A percentile compares a stretch with the other conserved stretches of the same genome.
Evolutionary conservation across 2,113 vertebrate genomes (phyloP).

Genomic region (Saimiri boliviensis): DNA sequence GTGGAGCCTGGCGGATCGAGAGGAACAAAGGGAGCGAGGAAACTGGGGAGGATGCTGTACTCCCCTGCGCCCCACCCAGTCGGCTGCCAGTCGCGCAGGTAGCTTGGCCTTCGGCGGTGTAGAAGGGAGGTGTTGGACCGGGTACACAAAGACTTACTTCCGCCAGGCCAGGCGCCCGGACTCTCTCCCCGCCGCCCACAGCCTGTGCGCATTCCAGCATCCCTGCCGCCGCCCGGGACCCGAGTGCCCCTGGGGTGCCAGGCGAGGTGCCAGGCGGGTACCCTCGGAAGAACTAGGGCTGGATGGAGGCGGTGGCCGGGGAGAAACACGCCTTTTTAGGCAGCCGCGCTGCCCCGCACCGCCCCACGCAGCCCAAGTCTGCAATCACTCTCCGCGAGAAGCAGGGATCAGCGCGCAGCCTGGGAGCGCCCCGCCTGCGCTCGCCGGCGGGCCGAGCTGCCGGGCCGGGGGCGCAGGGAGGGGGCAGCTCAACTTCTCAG

Average conservation of each 20-base stretch:
- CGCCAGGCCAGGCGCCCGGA: background rate
- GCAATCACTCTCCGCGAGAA: background rate
- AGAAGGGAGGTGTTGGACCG: background rate
- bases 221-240: background rate
- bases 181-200: background rate
- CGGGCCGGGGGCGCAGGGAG: background rate
- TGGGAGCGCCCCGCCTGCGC: background rate
- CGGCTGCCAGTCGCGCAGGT: background rate
- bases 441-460: background rate
- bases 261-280: background rate
- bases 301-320: background rate
- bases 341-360: conserved; percentile 26
- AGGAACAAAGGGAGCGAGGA: conserved; percentile 52
- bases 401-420: background rate
- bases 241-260: background rate
- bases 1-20: background rate
- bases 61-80: background rate
- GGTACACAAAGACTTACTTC: conserved; percentile 52
- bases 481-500: background rate
- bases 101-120: background rate
- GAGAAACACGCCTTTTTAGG: conserved; percentile 23
- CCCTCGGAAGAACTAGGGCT: background rate
- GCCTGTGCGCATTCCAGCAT: background rate
- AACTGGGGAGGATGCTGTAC: background rate
- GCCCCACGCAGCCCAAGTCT: conserved; percentile 11